Percentiles rank a stretch among this genome's conserved stretches.
Conservation (phyloP, 92 coral and sea anemone species). For the Umimayanthus kanabou region DNA sequence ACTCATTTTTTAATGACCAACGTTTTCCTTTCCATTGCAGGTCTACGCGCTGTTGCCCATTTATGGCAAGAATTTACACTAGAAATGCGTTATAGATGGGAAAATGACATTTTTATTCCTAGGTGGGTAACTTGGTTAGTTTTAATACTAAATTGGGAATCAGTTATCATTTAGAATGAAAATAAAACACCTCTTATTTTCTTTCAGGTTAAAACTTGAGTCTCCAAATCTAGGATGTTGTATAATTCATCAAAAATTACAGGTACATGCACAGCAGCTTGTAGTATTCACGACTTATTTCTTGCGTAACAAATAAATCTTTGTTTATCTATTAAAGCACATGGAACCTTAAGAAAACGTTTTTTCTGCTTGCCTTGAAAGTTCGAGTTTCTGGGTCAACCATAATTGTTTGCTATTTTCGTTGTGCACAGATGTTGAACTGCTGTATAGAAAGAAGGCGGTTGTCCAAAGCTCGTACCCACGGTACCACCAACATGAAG, state of each 20-base stretch:
- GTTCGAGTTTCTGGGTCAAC: background rate
- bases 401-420: background rate
- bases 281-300: no score
- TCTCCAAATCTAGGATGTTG: constrained; percentile 93
- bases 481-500: constrained; percentile 23
- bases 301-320: no score
- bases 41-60: constrained; percentile 95
- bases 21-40: constrained; percentile 39
- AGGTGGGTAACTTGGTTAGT: constrained; percentile 49
- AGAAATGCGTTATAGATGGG: constrained; percentile 99
- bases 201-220: constrained; percentile 73
- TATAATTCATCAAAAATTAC: constrained; percentile 93
- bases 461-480: constrained; percentile 52
- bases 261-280: constrained; percentile 52
- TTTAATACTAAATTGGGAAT: background rate
- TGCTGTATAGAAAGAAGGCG: constrained; percentile 95
- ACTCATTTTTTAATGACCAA: background rate
- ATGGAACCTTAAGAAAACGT: no score
- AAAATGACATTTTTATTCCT: constrained; percentile 89
- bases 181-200: background rate
- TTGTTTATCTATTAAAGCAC: background rate
- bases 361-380: background rate
- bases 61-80: constrained; percentile 97
- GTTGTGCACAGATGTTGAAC: constrained; percentile 80
- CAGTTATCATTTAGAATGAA: background rate